Evolutionary conservation across 2,113 vertebrate species (phyloP), one percentile per base, ranked within the genome.

Genomic region (Zosterops hypoxanthus): DNA sequence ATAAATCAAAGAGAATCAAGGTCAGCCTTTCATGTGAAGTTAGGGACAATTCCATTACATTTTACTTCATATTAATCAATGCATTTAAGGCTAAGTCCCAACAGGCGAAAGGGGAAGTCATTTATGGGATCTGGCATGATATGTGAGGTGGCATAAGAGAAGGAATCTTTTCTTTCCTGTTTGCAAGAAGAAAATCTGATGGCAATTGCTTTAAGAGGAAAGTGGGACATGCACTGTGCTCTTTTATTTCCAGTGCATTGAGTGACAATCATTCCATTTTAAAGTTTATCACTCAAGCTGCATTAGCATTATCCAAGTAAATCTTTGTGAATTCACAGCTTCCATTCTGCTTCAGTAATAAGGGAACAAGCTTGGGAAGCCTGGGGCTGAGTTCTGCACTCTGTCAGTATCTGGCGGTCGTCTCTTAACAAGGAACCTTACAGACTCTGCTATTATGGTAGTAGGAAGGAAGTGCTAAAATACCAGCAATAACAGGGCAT

Each of bases 381-480:
- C 94, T 15, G 73, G 22, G 91, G 91, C 84, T 86, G 88, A 94
- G 86, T 91, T 88, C 96, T 96, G 92, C 88, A 96, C 90, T 92
- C 95, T 96, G 92, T 97, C 96, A 97, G 66, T 96, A 86, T 86
- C 90, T 94, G 94, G 91, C 92, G 66, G 94, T 97, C n/a, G 1
- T 94, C 87, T 89, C 80, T 33, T 96, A 97, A 97, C 49, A 91
- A 97, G 97, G 96, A 97, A 85, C 47, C 81, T 94, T 86, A 91
- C 88, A 98, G 90, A 95, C 94, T 92, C 78, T 82, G 68, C 78
- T 93, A 29, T 96, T 96, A 96, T 0, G 3, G 93, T 86, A 94
- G 60, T 81, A 97, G 97, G 97, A 98, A 98, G 97, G 97, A 98
- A 97, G 95, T 97, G 95, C 95, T 97, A 96, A 97, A 96, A 94